Conservation (phyloP, 2,113 vertebrate genomes). For the Ibidorhyncha struthersii region DNA sequence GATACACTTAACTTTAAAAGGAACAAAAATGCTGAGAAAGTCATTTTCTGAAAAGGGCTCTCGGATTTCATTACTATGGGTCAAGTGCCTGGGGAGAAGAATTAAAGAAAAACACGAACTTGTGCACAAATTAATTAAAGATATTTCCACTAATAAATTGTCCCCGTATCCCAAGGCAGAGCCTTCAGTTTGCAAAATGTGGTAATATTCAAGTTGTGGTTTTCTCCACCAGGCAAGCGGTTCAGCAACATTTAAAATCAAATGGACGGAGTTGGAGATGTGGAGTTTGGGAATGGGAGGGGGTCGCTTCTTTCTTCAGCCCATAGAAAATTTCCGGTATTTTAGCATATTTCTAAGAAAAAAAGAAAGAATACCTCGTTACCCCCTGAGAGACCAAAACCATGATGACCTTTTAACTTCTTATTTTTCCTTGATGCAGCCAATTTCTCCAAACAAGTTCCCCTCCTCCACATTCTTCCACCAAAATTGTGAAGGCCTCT, state of each 20-base stretch:
- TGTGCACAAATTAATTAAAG: constrained; percentile 82
- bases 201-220: constrained; percentile 76
- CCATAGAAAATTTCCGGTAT: constrained; percentile 41
- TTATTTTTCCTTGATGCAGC: constrained; percentile 29
- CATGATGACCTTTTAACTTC: background rate
- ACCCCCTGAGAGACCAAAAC: background rate
- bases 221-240: constrained; percentile 50
- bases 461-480: constrained; percentile 25
- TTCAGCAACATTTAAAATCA: constrained; percentile 72
- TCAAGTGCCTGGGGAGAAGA: constrained; percentile 79
- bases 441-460: constrained; percentile 29
- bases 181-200: constrained; percentile 71
- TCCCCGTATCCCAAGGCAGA: constrained; percentile 76
- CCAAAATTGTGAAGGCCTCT: constrained; percentile 16
- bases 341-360: constrained; percentile 40
- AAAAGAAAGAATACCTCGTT: background rate
- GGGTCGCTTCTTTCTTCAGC: background rate
- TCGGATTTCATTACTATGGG: constrained; percentile 77
- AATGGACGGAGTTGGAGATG: constrained; percentile 37
- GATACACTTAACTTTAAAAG: constrained; percentile 80
- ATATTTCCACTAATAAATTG: constrained; percentile 82
- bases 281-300: background rate
- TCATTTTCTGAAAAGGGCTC: constrained; percentile 77
- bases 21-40: constrained; percentile 79
- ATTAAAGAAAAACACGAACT: constrained; percentile 80